Conservation (phyloP, 2,113 vertebrate genomes). For the Catharus minimus region DNA sequence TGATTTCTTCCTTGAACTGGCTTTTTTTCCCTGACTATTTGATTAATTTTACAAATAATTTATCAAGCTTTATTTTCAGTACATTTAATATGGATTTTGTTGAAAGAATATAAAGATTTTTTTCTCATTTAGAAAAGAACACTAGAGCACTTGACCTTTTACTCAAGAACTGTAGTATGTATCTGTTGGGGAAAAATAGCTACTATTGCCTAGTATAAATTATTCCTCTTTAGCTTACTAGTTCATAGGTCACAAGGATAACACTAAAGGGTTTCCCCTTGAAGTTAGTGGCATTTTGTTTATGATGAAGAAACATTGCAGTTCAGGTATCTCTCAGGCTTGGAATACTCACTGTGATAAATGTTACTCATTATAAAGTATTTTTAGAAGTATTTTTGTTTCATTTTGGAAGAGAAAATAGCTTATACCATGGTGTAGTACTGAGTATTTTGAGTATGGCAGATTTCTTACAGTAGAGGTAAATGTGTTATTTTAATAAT, state of each 20-base stretch:
- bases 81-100: background rate
- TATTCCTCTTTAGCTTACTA: background rate
- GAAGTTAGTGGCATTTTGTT: background rate
- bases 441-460: background rate
- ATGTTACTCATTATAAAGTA: background rate
- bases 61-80: background rate
- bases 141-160: background rate
- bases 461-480: background rate
- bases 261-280: background rate
- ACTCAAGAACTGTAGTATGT: background rate
- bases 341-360: background rate
- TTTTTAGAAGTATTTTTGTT: background rate
- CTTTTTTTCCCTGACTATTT: background rate
- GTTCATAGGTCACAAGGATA: background rate
- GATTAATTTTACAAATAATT: background rate
- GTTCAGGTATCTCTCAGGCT: background rate
- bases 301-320: background rate
- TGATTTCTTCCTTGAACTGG: background rate
- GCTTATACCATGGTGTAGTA: accelerated
- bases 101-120: background rate
- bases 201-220: background rate
- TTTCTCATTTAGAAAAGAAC: background rate
- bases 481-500: background rate
- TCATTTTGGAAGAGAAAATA: background rate
- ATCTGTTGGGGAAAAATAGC: background rate